Evolutionary conservation across 2,797 vertebrate genomes (phyloP), one percentile per base, ranked within the genome.

Genomic region (Potorous gilbertii): DNA sequence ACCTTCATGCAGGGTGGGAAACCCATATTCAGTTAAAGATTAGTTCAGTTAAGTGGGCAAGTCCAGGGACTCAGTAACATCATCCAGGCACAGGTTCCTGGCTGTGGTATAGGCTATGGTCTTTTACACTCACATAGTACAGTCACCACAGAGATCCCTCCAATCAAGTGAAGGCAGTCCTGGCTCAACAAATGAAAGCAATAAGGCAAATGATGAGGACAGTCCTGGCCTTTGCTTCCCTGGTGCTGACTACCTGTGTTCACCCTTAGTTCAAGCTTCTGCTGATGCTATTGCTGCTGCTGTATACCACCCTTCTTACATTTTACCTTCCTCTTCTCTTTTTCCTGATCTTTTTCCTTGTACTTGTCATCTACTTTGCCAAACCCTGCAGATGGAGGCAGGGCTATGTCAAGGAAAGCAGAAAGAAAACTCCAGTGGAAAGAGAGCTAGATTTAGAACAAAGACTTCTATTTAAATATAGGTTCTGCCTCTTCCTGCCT

Each of bases 341-440:
- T 27, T 92, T 94, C 50, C 21, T 89, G 50, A 8, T 92, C 74
- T 34, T 90, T 94, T 52, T 93, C 34, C n/a, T 94, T 91, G 0
- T 95, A 56, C 34, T 96, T 96, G 54, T 96, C 95, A 34, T 98
- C 97, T 5, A 98, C 98, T 96, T 97, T 97, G 92, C 98, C 98
- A 97, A 98, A 98, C 93, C 96, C 98, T 98, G 14, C 2, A 54
- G 40, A 5, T 18, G 74, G 55, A 16, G 90, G 95, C n/a, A 92
- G 91, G 54, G 54, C 93, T 81, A 62, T 34, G 66, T 50, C 5
- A 28, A 31, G 50, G 54, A 56, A 13, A 18, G 34, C 40, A 59
- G 59, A 94, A 59, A 95, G 28, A 81, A 81, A 81, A 21, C 66
- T n/a, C 9, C 18, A 81, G 66, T 24, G 16, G 5, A 74, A 66